Conservation (phyloP, 2,888 invertebrate genomes). For the Agrotis puta region DNA sequence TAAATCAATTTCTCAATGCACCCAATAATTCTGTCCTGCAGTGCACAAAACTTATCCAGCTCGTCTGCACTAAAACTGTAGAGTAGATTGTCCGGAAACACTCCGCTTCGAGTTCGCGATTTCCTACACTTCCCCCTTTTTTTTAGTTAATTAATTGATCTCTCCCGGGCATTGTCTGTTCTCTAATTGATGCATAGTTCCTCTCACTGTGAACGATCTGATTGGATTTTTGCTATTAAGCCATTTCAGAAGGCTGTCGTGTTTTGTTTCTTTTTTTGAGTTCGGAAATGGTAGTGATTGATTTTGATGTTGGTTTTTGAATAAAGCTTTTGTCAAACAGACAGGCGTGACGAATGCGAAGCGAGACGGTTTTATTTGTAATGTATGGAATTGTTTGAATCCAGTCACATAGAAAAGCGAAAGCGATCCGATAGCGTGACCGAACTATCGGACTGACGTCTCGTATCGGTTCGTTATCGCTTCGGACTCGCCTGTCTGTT, state of each 20-base stretch:
- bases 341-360: no score
- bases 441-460: no score
- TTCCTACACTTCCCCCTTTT: slow-evolving; percentile 43
- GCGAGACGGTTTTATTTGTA: no score
- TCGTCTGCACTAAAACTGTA: slow-evolving; percentile 38
- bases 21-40: slow-evolving; percentile 36
- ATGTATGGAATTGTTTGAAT: no score
- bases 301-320: background rate
- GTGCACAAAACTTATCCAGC: slow-evolving; percentile 46
- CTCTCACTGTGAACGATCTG: slow-evolving; percentile 16
- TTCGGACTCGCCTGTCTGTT: no score
- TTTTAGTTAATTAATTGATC: slow-evolving; percentile 64
- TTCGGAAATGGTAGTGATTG: slow-evolving; percentile 3
- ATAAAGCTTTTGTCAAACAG: no score
- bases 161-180: slow-evolving; percentile 51
- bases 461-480: no score
- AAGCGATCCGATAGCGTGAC: no score
- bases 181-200: slow-evolving; percentile 64
- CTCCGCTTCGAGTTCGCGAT: slow-evolving; percentile 49
- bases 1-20: background rate
- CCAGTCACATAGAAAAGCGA: no score
- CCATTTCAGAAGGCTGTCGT: slow-evolving; percentile 10
- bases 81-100: slow-evolving; percentile 56
- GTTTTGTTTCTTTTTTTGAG: slow-evolving; percentile 23
- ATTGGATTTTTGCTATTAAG: slow-evolving; percentile 49